These are phyloP conservation scores for Eledona agricola DNA, from an alignment of 2,888 invertebrate species.

Conservation along the genomic window DNA sequence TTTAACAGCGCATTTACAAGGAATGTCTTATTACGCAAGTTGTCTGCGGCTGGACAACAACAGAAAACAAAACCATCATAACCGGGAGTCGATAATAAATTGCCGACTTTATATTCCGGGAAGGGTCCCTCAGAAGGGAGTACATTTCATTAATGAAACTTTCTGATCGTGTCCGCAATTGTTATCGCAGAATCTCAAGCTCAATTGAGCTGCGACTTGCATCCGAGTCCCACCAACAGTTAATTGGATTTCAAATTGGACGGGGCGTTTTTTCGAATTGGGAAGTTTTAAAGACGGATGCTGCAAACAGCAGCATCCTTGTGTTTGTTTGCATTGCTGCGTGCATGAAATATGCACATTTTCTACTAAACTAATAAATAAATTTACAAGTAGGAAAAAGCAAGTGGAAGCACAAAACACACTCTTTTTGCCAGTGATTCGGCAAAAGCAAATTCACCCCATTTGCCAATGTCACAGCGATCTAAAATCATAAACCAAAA, in stretches of 20 bases:
- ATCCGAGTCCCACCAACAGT: conserved; percentile 48
- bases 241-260: conserved; percentile 52
- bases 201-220: conserved; percentile 50
- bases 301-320: neutral
- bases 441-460: too few relatives aligned
- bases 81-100: conserved; percentile 49
- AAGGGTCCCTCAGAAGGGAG: conserved; percentile 50
- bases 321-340: too few relatives aligned
- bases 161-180: conserved; percentile 54
- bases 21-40: too few relatives aligned
- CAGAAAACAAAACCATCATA: conserved; percentile 33
- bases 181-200: conserved; percentile 49
- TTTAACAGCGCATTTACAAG: conserved; percentile 35
- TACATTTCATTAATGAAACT: conserved; percentile 57
- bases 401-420: too few relatives aligned
- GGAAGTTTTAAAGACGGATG: conserved; percentile 8
- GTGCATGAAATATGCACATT: too few relatives aligned
- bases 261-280: conserved; percentile 3
- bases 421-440: too few relatives aligned
- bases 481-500: too few relatives aligned
- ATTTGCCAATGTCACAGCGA: too few relatives aligned
- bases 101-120: conserved; percentile 52
- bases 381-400: too few relatives aligned
- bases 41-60: too few relatives aligned
- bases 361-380: too few relatives aligned